Percentiles rank a stretch among this genome's conserved stretches.
Evolutionary conservation across 2,797 vertebrate species (phyloP).

Genomic region (Scolopax bukidnonensis): DNA sequence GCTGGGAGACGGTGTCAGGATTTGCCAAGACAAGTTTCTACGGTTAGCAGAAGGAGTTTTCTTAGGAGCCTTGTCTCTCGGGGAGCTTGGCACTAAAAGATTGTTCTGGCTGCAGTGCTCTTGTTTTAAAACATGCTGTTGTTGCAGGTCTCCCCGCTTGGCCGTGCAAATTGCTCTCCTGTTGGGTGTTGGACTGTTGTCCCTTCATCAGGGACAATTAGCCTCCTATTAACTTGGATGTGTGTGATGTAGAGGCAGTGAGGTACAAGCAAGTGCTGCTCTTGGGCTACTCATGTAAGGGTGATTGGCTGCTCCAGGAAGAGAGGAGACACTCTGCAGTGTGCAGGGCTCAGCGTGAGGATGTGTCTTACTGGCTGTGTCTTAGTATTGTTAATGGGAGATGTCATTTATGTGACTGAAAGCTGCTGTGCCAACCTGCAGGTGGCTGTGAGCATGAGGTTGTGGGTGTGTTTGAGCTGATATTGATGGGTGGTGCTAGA

Average conservation of each 20-base stretch:
- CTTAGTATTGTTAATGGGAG: not conserved
- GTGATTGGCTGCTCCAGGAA: not conserved
- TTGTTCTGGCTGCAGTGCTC: not conserved
- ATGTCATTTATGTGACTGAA: not conserved
- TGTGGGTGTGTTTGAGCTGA: not conserved
- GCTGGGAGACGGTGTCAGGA: not conserved
- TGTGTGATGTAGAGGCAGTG: not conserved
- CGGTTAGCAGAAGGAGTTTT: not conserved
- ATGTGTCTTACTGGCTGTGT: not conserved
- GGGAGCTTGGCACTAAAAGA: not conserved
- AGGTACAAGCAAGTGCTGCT: not conserved
- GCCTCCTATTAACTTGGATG: not conserved
- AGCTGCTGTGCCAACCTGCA: not conserved
- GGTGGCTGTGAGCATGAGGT: not conserved
- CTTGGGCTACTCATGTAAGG: not conserved
- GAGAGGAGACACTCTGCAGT: not conserved
- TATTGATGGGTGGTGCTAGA: not conserved
- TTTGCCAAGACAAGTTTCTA: not conserved
- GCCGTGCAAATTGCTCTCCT: not conserved
- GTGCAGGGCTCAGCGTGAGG: not conserved
- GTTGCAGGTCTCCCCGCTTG: not conserved
- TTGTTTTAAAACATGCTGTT: not conserved
- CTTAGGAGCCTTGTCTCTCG: not conserved
- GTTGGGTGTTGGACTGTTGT: not conserved
- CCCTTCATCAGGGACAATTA: not conserved